Conservation (phyloP, 2,797 vertebrate species). For the Heliangelus exortis region DNA sequence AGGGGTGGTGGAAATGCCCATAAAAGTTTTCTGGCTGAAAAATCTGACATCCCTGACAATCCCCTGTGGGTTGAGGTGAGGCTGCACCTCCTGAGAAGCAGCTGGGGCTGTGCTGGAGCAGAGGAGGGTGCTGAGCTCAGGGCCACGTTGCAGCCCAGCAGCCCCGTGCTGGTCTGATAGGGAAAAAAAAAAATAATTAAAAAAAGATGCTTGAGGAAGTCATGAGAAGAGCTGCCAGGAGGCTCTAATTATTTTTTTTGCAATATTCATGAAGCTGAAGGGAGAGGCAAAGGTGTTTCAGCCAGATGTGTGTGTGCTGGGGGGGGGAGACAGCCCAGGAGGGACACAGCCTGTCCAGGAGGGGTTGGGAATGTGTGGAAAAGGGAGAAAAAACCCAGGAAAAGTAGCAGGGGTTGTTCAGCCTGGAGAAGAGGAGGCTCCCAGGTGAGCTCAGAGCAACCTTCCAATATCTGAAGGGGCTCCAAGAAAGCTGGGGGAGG, state of each 20-base stretch:
- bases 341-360: neutral
- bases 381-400: neutral
- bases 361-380: neutral
- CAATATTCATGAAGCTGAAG: neutral
- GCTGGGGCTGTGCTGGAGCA: rapidly evolving
- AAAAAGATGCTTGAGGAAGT: too few relatives aligned
- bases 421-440: too few relatives aligned
- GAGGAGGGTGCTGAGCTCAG: too few relatives aligned
- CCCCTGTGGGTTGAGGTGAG: rapidly evolving
- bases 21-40: neutral
- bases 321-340: neutral
- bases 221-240: too few relatives aligned
- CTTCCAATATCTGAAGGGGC: too few relatives aligned
- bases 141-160: too few relatives aligned
- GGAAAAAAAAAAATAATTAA: too few relatives aligned
- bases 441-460: too few relatives aligned
- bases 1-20: neutral
- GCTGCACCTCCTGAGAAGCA: neutral
- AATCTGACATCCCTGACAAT: neutral
- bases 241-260: neutral
- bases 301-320: rapidly evolving
- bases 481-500: too few relatives aligned
- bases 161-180: too few relatives aligned
- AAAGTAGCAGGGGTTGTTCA: neutral
- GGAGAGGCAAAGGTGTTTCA: neutral